Conservation (phyloP, 2,888 invertebrate genomes). For the Acrobasis consociella region DNA sequence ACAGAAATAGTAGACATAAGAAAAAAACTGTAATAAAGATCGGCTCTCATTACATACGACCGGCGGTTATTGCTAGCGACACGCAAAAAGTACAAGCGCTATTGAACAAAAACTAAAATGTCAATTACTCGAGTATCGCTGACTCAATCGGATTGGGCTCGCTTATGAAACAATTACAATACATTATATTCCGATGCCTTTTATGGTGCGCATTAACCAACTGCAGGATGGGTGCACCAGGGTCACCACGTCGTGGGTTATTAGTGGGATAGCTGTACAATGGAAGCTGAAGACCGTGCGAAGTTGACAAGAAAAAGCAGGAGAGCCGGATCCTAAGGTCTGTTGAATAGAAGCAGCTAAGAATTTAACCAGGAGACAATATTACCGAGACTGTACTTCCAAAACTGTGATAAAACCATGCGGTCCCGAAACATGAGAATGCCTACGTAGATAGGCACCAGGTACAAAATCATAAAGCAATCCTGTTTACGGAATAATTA, state of each 20-base stretch:
- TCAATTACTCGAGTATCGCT: conserved; percentile 74
- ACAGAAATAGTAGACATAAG: conserved; percentile 7
- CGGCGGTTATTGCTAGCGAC: conserved; percentile 11
- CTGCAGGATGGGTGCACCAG: conserved; percentile 44
- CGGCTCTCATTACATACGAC: conserved; percentile 14
- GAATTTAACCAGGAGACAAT: too few relatives aligned
- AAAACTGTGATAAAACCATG: too few relatives aligned
- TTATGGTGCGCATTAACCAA: conserved; percentile 63
- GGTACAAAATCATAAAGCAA: background rate
- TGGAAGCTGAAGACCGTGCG: too few relatives aligned
- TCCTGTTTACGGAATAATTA: too few relatives aligned
- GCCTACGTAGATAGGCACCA: background rate
- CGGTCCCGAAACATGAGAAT: background rate
- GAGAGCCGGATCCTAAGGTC: too few relatives aligned
- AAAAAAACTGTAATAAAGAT: conserved; percentile 9
- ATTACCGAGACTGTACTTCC: too few relatives aligned
- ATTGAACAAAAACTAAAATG: conserved; percentile 44
- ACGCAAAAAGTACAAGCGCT: conserved; percentile 23
- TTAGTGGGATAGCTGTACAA: conserved; percentile 6
- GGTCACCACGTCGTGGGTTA: conserved; percentile 21
- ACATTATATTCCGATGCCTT: conserved; percentile 73
- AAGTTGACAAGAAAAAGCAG: too few relatives aligned
- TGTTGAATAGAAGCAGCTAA: too few relatives aligned
- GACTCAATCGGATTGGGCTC: conserved; percentile 66
- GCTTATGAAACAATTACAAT: conserved; percentile 80